These are phyloP conservation scores for Platorchestia sp. DNA, from an alignment of 1,140 invertebrate species.

Conservation along the genomic window DNA sequence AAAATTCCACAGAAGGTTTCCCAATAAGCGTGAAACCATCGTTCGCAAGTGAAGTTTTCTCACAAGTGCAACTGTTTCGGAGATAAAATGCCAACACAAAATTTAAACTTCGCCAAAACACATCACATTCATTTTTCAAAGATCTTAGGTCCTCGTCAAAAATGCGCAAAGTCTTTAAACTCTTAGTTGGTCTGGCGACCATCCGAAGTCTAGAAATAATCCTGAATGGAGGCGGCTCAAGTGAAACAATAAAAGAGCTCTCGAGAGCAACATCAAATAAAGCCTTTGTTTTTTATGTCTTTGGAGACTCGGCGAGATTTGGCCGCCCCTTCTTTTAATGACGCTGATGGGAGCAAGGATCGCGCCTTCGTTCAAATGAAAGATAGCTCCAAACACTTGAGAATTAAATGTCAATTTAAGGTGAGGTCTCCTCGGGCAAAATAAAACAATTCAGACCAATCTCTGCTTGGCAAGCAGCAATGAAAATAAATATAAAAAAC, in stretches of 20 bases:
- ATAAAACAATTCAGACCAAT: neutral
- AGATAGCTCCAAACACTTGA: neutral
- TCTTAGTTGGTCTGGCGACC: neutral
- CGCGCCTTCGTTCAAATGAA: constrained; percentile 7
- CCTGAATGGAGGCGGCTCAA: neutral
- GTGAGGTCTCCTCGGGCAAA: neutral
- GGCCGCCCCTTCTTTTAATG: constrained; percentile 33
- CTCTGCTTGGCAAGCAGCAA: neutral
- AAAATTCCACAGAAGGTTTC: neutral
- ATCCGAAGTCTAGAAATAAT: neutral
- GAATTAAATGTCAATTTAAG: constrained; percentile 42
- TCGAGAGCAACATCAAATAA: constrained; percentile 26
- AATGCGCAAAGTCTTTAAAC: neutral
- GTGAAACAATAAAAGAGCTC: constrained; percentile 15
- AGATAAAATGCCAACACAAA: neutral
- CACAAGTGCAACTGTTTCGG: neutral
- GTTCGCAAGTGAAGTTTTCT: neutral
- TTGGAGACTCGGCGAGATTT: constrained; percentile 11
- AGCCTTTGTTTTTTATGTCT: constrained; percentile 38
- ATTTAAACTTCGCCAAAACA: neutral
- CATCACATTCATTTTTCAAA: neutral
- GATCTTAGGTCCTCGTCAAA: too few relatives aligned
- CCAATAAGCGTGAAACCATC: neutral
- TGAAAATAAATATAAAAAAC: neutral
- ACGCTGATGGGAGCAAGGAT: neutral